phyloP scores from a whole-genome alignment of 2,797 vertebrate species.

The Sparidentex hasta region DNA sequence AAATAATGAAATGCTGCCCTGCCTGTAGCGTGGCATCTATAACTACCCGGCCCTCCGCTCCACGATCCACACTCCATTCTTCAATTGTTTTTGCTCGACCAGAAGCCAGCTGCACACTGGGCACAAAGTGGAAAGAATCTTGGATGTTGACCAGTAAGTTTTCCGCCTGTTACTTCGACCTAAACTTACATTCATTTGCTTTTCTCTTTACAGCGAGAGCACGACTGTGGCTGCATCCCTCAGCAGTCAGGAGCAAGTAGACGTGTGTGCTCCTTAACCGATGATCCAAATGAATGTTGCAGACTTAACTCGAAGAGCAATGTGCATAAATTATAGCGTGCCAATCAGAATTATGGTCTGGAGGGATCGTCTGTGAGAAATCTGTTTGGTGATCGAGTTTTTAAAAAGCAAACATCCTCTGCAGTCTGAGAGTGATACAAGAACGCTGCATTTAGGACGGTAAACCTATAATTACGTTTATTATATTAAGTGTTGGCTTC shows the following conservation, averaged over 20 bases:
- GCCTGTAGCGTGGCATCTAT: conserved; percentile 67
- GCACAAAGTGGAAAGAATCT: conserved; percentile 65
- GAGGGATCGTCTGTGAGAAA: conserved; percentile 30
- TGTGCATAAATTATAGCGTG: conserved; percentile 19
- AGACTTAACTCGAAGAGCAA: conserved; percentile 12
- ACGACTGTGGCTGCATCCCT: conserved; percentile 24
- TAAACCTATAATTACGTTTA: conserved; percentile 42
- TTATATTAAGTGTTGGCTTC: conserved; percentile 18
- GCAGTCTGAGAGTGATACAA: conserved; percentile 11
- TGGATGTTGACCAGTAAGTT: conserved; percentile 54
- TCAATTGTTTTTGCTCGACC: conserved; percentile 59
- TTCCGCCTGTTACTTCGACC: conserved; percentile 42
- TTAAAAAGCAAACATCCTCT: conserved; percentile 18
- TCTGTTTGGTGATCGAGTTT: conserved; percentile 8
- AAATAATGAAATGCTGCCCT: conserved; percentile 65
- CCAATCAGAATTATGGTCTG: conserved; percentile 9
- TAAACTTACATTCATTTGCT: conserved; percentile 35
- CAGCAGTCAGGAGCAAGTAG: conserved; percentile 1
- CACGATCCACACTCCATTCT: conserved; percentile 61
- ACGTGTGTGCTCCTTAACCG: conserved; percentile 18
- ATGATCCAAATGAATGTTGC: conserved; percentile 35
- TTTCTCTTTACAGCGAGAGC: conserved; percentile 24
- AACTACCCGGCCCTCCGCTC: conserved; percentile 41
- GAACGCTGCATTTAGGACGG: conserved; percentile 6
- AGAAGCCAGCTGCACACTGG: conserved; percentile 60